These are phyloP conservation scores for Clarias magur DNA, from an alignment of 2,113 vertebrate species.

Conservation along the genomic window DNA sequence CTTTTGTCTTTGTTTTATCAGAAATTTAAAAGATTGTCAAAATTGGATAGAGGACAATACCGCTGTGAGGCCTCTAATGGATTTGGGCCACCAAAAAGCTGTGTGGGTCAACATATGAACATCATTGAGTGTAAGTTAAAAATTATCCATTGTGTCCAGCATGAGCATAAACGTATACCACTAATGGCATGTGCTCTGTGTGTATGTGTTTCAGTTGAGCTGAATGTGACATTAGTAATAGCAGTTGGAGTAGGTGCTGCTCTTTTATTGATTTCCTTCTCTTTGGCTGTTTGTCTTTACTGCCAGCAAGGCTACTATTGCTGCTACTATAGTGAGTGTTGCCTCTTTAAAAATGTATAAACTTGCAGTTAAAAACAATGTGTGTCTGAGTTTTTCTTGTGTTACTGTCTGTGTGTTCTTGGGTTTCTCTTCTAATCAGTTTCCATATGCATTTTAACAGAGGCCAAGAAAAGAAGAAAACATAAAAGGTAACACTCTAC, in stretches of 20 bases:
- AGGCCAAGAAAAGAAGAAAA: slow-evolving; percentile 53
- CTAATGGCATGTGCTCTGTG: not conserved
- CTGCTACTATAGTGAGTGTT: slow-evolving; percentile 75
- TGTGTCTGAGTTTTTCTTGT: not conserved
- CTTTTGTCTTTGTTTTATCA: slow-evolving; percentile 59
- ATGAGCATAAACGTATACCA: not conserved
- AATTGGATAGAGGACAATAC: slow-evolving; percentile 84
- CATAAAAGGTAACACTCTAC: slow-evolving; percentile 53
- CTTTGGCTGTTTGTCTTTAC: slow-evolving; percentile 83
- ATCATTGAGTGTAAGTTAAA: slow-evolving; percentile 76
- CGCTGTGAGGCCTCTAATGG: slow-evolving; percentile 88
- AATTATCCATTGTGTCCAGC: not conserved
- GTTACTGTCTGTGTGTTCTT: not conserved
- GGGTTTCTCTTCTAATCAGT: not conserved
- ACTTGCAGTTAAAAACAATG: not conserved
- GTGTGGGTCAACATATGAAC: slow-evolving; percentile 80
- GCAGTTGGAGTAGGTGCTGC: slow-evolving; percentile 74
- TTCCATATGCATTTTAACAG: slow-evolving; percentile 53
- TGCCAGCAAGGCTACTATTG: slow-evolving; percentile 82
- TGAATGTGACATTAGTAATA: slow-evolving; percentile 80
- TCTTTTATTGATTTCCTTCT: slow-evolving; percentile 78
- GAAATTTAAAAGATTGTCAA: slow-evolving; percentile 86
- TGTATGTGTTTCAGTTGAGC: slow-evolving; percentile 76
- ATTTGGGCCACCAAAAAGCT: slow-evolving; percentile 81
- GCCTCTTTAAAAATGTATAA: not conserved